Evolutionary conservation across 1,140 invertebrate species (phyloP).

Genomic region (Vollenhovia emeryi): DNA sequence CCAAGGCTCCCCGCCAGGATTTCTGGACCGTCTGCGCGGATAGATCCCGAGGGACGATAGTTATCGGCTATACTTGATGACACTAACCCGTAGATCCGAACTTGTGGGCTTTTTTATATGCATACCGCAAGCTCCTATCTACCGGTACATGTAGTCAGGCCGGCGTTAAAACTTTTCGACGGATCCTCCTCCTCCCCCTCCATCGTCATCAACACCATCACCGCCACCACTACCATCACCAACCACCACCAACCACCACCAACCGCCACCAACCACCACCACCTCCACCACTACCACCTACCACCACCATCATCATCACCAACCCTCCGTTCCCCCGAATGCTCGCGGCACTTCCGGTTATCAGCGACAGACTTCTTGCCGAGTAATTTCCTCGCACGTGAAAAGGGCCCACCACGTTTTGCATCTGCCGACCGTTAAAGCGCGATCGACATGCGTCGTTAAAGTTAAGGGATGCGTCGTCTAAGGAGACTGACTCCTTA

Average conservation of each 20-base stretch:
- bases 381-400: constrained; percentile 50
- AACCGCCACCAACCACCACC: not conserved
- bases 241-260: not conserved
- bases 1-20: not conserved
- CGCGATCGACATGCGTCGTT: not conserved
- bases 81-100: constrained; percentile 86
- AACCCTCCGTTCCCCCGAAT: constrained; percentile 44
- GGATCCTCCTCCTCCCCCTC: constrained; percentile 62
- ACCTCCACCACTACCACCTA: not conserved
- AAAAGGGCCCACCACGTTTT: not conserved
- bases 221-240: not conserved
- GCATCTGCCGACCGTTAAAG: not conserved
- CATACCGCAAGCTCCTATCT: constrained; percentile 86
- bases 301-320: constrained; percentile 3
- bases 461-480: not conserved
- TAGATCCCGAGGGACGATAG: constrained; percentile 50
- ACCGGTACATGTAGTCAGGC: constrained; percentile 86
- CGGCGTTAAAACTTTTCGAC: constrained; percentile 80
- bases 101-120: constrained; percentile 86
- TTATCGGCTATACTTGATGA: constrained; percentile 84
- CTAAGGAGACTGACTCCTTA: not conserved
- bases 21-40: constrained; percentile 26
- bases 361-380: constrained; percentile 63
- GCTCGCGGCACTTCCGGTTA: constrained; percentile 66
- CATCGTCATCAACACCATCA: constrained; percentile 1